Base-by-base conservation (phyloP, 2,797 vertebrate genomes). In the Peromyscus eremicus region DNA sequence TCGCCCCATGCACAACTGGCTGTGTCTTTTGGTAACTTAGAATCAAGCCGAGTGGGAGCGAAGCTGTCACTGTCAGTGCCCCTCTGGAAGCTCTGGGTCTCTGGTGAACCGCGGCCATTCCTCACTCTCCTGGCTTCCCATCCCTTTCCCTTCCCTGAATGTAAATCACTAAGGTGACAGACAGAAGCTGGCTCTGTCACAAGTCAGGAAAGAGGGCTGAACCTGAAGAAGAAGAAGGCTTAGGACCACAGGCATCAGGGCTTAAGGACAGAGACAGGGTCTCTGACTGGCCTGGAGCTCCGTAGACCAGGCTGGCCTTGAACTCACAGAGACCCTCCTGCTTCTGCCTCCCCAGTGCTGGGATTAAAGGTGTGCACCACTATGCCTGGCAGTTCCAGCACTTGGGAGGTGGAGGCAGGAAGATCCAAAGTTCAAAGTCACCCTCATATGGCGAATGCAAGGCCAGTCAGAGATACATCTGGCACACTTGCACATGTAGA, bases 21-120 rank as follows among this genome's bases (percentile, higher is more conserved):
- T n/a, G 40, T 46, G 29, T 76, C 37, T 40, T 25, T 75, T 40
- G 55, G 17, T 32, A 12, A 37, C 40, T 19, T 19, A 68, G 43
- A 43, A 5, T 8, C 4, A 60, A 60, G 21, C 23, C 1, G 14
- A 19, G 7, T 32, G 19, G n/a, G 66, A 46, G 25, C 43, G 10
- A 37, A 40, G 1, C 7, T 75, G 11, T 75, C 52, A 34, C 14
- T 3, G 2, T 4, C 32, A 0, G 2, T 1, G 4, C 2, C n/a
- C 23, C 11, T 12, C 5, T 0, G 1, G 12, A 29, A 29, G 19
- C 52, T 62, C 89, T 60, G 71, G 34, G 1, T 21, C 68, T 62
- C 34, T 4, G 6, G 10, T 21, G 0, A 70, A 6, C 66, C 77
- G 92, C 3, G 1, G 5, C 19, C 25, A 0, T 66, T 32, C 2